Evolutionary conservation across 2,113 vertebrate species (phyloP), one percentile per base, ranked within the genome.

Genomic region (Poeciliopsis turrubarensis): DNA sequence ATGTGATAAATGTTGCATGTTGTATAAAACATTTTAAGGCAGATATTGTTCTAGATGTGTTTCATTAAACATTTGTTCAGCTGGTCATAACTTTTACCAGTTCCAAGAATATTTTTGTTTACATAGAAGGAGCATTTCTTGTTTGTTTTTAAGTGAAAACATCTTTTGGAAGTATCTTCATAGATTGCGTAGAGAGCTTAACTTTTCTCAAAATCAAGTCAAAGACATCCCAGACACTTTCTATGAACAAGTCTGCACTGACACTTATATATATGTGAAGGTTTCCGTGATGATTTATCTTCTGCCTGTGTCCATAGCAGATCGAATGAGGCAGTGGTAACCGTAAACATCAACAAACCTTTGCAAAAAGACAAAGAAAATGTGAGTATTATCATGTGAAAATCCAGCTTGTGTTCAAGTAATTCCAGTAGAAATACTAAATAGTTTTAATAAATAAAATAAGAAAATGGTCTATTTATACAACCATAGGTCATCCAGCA

Each of bases 351-450:
- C 30, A 83, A 67, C 68, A 92, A 85, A 65, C 44, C 74, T 29
- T 15, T 72, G 41, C 87, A 77, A 51, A 90, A 87, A 70, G 83
- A 79, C 31, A 64, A 9, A 17, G 81, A 31, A 47, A 91, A 86
- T 80, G 90, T 89, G 47, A 69, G 85, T 60, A 25, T 7, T 65
- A 10, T 27, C 2, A 1, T 9, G 14, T 26, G 10, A 60, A 57
- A 5, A 57, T 39, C 25, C 32, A 39, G 25, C 22, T 37, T 1
- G 5, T 57, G 22, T 25, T 57, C 5, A 54, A 25, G 9, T 25
- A 25, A 7, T 54, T 17, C 51, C 3, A 3, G 2, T 57, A 10
- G 1, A 25, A 54, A 54, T 3, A 57, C 51, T 57, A 57, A 57
- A n/a, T 57, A 9, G 51, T n/a, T 37, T 12, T 9, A 11, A 9